A percentile compares a stretch with the other conserved stretches of the same genome.
Conservation (phyloP, 2,113 vertebrate species). For the Cyanoramphus novaezelandiae region DNA sequence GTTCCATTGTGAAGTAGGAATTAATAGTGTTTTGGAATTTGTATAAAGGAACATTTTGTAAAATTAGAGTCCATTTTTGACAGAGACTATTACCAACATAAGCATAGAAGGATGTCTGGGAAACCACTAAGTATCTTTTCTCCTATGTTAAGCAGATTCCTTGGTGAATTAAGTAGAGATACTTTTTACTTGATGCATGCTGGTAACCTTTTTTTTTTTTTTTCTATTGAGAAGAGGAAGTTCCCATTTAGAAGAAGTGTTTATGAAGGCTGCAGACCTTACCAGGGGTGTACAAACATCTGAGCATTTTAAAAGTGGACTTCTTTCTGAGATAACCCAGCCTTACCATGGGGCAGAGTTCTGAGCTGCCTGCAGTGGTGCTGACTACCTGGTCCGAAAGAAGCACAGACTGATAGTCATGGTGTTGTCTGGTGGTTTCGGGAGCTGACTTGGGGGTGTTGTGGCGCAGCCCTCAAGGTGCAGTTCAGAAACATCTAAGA, state of each 20-base stretch:
- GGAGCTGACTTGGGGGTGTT: not conserved
- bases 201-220: not conserved
- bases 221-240: not conserved
- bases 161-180: not conserved
- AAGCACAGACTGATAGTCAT: rapidly evolving
- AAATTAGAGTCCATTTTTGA: not conserved
- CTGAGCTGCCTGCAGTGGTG: rapidly evolving
- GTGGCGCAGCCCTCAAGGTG: not conserved
- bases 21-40: not conserved
- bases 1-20: not conserved
- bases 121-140: not conserved
- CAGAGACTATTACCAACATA: not conserved
- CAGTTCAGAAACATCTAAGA: not conserved
- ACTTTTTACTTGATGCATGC: not conserved
- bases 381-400: not conserved
- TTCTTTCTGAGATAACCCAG: not conserved
- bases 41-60: not conserved
- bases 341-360: not conserved
- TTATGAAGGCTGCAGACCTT: not conserved
- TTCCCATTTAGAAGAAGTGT: not conserved
- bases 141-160: not conserved
- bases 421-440: rapidly evolving
- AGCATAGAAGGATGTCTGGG: not conserved
- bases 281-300: not conserved
- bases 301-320: not conserved